Conservation (phyloP, 2,113 vertebrate species). For the Aythya baeri region DNA sequence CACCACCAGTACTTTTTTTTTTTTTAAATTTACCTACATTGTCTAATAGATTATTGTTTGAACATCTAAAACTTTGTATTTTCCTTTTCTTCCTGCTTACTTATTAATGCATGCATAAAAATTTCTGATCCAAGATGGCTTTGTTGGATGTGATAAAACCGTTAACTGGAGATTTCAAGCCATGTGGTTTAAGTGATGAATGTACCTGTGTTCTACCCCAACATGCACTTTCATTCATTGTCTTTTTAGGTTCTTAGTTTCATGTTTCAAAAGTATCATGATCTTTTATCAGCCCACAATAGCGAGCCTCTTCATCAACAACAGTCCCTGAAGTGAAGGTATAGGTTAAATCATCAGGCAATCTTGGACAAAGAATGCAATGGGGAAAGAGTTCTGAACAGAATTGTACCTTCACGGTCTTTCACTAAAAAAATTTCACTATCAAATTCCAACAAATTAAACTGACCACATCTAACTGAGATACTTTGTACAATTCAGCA, state of each 20-base stretch:
- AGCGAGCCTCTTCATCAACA: conserved; percentile 6
- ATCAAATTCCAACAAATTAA: conserved; percentile 44
- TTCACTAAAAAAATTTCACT: conserved; percentile 45
- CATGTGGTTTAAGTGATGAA: background rate
- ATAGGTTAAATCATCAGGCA: conserved; percentile 11
- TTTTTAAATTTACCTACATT: background rate
- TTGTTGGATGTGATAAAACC: background rate
- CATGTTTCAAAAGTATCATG: background rate
- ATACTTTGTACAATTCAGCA: conserved; percentile 47
- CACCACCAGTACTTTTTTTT: background rate
- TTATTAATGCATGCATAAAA: background rate
- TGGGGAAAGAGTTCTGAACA: conserved; percentile 40
- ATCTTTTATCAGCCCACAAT: conserved; percentile 12
- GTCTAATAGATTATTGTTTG: background rate
- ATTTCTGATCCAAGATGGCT: background rate
- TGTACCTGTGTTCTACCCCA: background rate
- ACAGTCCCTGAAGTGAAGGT: conserved; percentile 40
- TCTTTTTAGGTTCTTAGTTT: background rate
- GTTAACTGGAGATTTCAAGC: background rate
- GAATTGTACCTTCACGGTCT: conserved; percentile 25
- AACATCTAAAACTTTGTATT: background rate
- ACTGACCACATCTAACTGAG: conserved; percentile 37
- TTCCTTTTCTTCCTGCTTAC: background rate
- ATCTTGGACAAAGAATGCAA: conserved; percentile 32
- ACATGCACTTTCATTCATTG: background rate